Conservation (phyloP, 2,113 vertebrate genomes). For the Hydrochoerus hydrochaeris region DNA sequence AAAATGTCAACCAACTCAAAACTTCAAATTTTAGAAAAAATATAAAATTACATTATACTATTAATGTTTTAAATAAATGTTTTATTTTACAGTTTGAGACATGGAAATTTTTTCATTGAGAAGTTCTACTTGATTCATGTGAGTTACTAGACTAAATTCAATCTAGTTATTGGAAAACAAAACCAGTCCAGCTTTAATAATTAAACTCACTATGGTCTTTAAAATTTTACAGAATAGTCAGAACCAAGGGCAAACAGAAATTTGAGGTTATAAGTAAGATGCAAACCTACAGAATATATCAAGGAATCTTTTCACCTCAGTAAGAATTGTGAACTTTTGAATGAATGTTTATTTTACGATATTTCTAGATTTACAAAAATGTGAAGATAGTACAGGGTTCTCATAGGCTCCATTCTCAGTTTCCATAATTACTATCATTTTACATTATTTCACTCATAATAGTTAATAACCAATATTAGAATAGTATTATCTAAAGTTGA, state of each 20-base stretch:
- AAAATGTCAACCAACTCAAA: slow-evolving; percentile 35
- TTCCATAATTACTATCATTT: neutral
- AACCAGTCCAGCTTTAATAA: neutral
- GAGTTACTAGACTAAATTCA: neutral
- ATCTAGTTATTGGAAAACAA: neutral
- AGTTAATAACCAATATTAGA: neutral
- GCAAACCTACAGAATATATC: neutral
- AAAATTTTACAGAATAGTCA: neutral
- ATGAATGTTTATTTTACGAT: neutral
- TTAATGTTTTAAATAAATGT: neutral
- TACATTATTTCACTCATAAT: neutral
- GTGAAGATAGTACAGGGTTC: neutral
- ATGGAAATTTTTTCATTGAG: neutral
- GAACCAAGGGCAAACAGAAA: neutral
- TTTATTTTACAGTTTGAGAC: slow-evolving; percentile 15
- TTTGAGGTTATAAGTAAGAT: neutral
- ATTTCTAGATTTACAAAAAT: neutral
- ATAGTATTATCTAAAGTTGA: neutral
- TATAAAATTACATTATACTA: neutral
- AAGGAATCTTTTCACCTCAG: neutral
- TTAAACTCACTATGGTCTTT: neutral
- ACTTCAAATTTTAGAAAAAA: slow-evolving; percentile 5
- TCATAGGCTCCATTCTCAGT: neutral
- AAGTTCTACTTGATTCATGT: neutral
- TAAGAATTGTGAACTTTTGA: neutral